phyloP scores from a whole-genome alignment of 1,140 invertebrate genomes.

The Papilio polyxenes region DNA sequence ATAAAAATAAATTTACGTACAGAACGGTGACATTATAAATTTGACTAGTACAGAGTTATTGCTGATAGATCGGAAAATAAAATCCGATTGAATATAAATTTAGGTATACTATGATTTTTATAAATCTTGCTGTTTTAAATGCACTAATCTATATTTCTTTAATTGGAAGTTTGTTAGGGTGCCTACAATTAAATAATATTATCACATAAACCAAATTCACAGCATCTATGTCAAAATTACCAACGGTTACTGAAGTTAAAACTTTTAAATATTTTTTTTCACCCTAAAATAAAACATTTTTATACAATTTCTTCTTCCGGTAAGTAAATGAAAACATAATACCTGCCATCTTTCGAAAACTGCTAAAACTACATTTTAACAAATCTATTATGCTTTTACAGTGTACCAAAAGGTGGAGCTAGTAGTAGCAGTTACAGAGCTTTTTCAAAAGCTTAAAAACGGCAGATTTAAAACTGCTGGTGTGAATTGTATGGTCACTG shows the following conservation, averaged over 20 bases:
- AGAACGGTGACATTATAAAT: neutral
- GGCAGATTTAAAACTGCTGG: too few species aligned
- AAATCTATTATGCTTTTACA: neutral
- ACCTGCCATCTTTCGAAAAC: neutral
- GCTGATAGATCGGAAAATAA: neutral
- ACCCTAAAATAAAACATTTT: too few species aligned
- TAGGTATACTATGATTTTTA: neutral
- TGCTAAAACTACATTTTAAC: neutral
- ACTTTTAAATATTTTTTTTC: too few species aligned
- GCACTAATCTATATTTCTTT: too few species aligned
- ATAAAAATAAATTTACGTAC: neutral
- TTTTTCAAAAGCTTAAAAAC: neutral
- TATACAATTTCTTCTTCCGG: neutral
- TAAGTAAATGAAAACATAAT: neutral
- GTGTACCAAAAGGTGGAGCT: neutral
- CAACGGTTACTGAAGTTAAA: too few species aligned
- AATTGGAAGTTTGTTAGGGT: too few species aligned
- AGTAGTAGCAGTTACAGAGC: neutral
- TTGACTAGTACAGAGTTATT: neutral
- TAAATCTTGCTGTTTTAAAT: too few species aligned
- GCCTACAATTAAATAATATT: too few species aligned
- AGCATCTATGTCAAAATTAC: too few species aligned
- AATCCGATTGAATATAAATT: neutral
- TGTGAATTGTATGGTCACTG: too few species aligned
- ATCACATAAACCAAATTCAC: too few species aligned